A percentile compares a stretch with the other conserved stretches of the same genome.
These are phyloP conservation scores for Helicoverpa zea DNA, from an alignment of 1,140 invertebrate species.

Conservation along the genomic window DNA sequence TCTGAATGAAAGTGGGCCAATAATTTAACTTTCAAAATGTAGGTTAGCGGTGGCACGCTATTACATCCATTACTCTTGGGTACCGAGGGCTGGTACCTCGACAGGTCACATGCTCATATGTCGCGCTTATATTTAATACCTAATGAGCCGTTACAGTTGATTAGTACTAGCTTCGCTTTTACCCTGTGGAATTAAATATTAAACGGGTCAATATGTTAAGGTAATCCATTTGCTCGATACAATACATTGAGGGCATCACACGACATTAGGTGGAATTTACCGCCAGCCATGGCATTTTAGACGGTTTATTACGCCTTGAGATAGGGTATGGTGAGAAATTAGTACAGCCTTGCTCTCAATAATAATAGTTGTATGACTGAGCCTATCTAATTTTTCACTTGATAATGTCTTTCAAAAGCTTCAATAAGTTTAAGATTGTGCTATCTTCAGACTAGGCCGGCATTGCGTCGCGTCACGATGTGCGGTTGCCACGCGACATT, in stretches of 20 bases:
- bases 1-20: conserved; percentile 72
- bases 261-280: background rate
- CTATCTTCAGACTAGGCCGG: background rate
- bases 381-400: background rate
- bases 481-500: conserved; percentile 27
- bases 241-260: background rate
- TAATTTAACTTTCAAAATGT: conserved; percentile 80
- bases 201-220: background rate
- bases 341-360: too few relatives aligned
- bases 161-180: background rate
- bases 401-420: background rate
- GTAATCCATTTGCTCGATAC: conserved; percentile 21
- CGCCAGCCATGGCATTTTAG: background rate
- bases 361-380: too few relatives aligned
- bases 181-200: conserved; percentile 26
- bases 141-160: conserved; percentile 5
- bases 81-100: conserved; percentile 29
- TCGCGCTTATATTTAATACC: conserved; percentile 23
- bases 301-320: background rate
- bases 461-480: conserved; percentile 20
- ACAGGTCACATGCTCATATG: background rate
- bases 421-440: background rate
- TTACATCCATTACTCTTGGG: conserved; percentile 59
- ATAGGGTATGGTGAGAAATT: background rate
- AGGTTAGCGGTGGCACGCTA: conserved; percentile 80